Percentiles rank a stretch among this genome's conserved stretches.
phyloP scores from a whole-genome alignment of 2,113 vertebrate genomes.

The Tupaia tana region DNA sequence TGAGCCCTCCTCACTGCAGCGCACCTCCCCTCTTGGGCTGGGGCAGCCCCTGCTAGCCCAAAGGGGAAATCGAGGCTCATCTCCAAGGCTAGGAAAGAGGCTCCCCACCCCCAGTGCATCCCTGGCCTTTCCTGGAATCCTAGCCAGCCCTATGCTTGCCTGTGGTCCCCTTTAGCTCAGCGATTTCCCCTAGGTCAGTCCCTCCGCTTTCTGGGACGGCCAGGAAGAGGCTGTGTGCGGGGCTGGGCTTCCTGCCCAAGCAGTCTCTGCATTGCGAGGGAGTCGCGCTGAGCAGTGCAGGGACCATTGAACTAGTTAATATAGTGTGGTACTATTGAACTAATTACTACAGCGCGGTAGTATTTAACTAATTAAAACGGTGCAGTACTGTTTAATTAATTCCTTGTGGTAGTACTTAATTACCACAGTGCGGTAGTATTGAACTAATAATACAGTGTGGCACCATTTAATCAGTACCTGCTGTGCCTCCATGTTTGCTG shows the following conservation, averaged over 20 bases:
- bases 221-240: not conserved
- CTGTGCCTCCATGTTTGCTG: rapidly evolving
- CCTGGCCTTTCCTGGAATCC: not conserved
- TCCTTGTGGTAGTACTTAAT: no score
- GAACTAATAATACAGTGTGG: no score
- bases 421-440: not conserved
- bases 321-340: not conserved
- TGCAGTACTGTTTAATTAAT: not conserved
- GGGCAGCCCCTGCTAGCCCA: not conserved
- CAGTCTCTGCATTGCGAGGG: not conserved
- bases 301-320: not conserved
- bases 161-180: rapidly evolving
- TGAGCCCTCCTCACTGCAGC: not conserved
- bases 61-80: not conserved
- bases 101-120: no score
- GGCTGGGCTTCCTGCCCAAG: not conserved
- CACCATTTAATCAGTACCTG: not conserved
- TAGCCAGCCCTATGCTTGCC: no score
- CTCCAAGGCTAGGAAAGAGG: not conserved
- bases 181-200: not conserved
- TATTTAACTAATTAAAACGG: no score
- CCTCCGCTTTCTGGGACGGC: not conserved
- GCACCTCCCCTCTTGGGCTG: not conserved
- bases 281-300: not conserved
- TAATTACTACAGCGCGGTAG: no score